These are phyloP conservation scores for Aegotheles bennettii DNA, from an alignment of 2,113 vertebrate genomes.

Conservation along the genomic window DNA sequence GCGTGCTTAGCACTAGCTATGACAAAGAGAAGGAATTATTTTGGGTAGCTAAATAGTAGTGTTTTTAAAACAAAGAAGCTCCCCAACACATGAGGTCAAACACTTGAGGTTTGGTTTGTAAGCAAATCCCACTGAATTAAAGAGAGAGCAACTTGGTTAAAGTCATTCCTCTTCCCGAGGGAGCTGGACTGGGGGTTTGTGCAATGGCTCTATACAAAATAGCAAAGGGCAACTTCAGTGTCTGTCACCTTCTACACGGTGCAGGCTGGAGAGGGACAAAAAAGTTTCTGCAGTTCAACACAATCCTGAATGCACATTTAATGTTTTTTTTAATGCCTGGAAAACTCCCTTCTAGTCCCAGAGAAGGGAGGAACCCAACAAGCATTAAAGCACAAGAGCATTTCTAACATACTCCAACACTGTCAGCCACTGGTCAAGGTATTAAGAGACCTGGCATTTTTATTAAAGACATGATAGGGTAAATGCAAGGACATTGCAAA, in stretches of 20 bases:
- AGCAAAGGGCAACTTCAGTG: neutral
- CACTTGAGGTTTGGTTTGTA: neutral
- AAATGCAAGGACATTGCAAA: conserved; percentile 29
- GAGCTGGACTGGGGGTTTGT: neutral
- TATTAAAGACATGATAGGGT: neutral
- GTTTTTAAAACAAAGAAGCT: conserved; percentile 64
- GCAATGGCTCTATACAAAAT: neutral
- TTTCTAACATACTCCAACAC: neutral
- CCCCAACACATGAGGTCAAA: conserved; percentile 31
- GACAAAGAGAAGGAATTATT: neutral
- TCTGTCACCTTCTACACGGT: neutral
- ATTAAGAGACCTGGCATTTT: neutral
- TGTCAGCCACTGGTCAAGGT: neutral
- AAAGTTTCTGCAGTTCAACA: neutral
- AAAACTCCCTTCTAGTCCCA: neutral
- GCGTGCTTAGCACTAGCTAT: conserved; percentile 69
- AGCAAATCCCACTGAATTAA: neutral
- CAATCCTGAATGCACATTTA: neutral
- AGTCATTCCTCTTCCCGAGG: neutral
- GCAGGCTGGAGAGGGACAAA: neutral
- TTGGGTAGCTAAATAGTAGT: conserved; percentile 29
- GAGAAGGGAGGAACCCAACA: neutral
- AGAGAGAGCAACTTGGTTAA: neutral
- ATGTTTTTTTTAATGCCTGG: neutral
- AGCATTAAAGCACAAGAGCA: neutral